Conservation (phyloP, 2,113 vertebrate genomes). For the Theristicus caerulescens region DNA sequence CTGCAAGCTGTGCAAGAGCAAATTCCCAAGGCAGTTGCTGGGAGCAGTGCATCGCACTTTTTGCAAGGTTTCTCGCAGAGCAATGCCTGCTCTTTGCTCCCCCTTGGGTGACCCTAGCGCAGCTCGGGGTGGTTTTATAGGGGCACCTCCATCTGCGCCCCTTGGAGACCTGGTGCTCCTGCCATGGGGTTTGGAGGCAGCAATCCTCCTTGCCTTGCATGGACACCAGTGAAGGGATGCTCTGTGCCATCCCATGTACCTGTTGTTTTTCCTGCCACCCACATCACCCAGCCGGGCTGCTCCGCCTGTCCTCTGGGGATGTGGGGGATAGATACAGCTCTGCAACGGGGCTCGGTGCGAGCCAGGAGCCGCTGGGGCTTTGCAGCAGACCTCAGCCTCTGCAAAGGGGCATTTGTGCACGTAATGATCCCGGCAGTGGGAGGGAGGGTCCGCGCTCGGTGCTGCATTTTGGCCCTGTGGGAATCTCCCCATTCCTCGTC, state of each 20-base stretch:
- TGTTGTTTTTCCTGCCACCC: neutral
- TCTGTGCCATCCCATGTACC: neutral
- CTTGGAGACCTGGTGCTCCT: accelerated
- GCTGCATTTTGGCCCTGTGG: neutral
- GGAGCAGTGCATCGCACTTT: accelerated
- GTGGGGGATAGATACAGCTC: neutral
- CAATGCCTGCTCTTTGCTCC: neutral
- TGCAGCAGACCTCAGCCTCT: accelerated
- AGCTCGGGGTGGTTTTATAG: neutral
- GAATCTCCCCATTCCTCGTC: neutral
- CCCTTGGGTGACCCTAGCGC: neutral
- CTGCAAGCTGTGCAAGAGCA: neutral
- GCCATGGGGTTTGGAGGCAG: neutral
- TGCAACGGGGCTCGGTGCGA: accelerated
- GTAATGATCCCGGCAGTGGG: neutral
- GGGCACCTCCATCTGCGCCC: neutral
- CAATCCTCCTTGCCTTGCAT: neutral
- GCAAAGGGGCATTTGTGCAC: neutral
- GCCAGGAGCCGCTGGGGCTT: neutral
- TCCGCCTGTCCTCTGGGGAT: accelerated
- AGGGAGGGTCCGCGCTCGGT: accelerated
- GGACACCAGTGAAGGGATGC: accelerated
- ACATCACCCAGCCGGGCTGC: neutral
- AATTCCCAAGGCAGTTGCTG: neutral
- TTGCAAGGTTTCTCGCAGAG: neutral